These are phyloP conservation scores for Amiota minor DNA, from an alignment of 2,888 invertebrate species.

Conservation along the genomic window DNA sequence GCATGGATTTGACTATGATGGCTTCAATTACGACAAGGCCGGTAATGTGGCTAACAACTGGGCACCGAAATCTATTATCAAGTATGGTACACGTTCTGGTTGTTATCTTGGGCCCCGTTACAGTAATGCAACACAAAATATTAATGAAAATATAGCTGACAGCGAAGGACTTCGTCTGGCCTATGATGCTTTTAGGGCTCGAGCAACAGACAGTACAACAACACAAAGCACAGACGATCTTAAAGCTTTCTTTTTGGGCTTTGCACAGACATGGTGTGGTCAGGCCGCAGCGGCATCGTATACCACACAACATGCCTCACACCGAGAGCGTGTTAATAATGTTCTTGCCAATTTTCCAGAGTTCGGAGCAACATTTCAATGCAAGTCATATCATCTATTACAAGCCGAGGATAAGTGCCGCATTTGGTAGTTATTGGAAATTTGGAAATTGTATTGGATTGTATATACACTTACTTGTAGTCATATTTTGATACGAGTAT, in stretches of 20 bases:
- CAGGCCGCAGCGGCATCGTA: constrained; percentile 30
- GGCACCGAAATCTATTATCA: constrained; percentile 62
- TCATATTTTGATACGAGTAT: no score
- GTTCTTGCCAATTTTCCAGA: constrained; percentile 65
- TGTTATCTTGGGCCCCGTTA: constrained; percentile 63
- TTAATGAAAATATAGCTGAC: constrained; percentile 70
- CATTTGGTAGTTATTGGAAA: constrained; percentile 59
- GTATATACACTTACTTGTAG: no score
- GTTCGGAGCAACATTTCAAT: constrained; percentile 60
- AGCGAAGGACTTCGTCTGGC: constrained; percentile 68
- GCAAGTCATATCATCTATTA: constrained; percentile 56
- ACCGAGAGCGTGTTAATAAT: constrained; percentile 67
- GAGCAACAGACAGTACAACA: not conserved
- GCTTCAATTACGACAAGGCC: constrained; percentile 65
- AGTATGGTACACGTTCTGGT: constrained; percentile 60
- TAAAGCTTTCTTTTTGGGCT: constrained; percentile 63
- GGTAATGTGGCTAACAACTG: constrained; percentile 60
- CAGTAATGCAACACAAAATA: constrained; percentile 54
- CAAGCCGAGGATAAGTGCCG: constrained; percentile 66
- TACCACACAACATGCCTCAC: constrained; percentile 53
- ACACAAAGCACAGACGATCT: not conserved
- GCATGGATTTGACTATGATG: constrained; percentile 70
- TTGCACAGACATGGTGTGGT: constrained; percentile 70
- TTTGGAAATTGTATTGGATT: not conserved
- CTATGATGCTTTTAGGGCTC: constrained; percentile 51